Evolutionary conservation across 2,113 vertebrate genomes (phyloP).

Genomic region (Melanocharis versteri): DNA sequence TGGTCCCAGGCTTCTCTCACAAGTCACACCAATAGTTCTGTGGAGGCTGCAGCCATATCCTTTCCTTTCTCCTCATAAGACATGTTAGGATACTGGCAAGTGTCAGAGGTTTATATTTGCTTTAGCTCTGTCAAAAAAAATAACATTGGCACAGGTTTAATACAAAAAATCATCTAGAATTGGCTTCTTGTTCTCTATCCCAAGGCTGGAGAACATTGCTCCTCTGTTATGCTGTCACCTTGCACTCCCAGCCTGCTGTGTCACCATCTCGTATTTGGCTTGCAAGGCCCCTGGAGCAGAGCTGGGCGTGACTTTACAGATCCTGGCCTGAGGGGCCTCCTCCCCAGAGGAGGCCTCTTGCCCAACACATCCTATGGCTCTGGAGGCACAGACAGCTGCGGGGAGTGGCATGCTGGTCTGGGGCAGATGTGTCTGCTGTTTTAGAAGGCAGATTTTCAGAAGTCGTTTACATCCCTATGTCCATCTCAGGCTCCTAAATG

Average conservation of each 20-base stretch:
- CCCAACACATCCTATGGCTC: background rate
- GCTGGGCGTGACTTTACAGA: background rate
- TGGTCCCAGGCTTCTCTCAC: background rate
- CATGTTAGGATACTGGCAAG: background rate
- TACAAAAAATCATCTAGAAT: background rate
- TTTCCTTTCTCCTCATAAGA: background rate
- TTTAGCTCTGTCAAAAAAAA: background rate
- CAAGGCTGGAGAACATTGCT: background rate
- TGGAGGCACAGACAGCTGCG: background rate
- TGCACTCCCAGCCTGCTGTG: background rate
- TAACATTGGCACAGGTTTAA: background rate
- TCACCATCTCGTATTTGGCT: background rate
- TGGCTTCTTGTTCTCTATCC: background rate
- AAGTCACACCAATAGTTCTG: background rate
- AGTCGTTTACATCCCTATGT: background rate
- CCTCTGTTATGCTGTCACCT: background rate
- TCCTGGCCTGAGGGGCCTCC: background rate
- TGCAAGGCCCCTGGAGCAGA: background rate
- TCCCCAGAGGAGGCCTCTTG: fast-evolving
- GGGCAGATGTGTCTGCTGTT: background rate
- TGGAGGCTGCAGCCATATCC: background rate
- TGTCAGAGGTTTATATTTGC: background rate
- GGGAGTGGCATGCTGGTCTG: background rate
- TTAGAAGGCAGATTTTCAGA: background rate
- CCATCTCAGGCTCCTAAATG: background rate